A percentile compares a stretch with the other conserved stretches of the same genome.
Evolutionary conservation across 1,140 invertebrate genomes (phyloP).

Genomic region (Calliphora vicina): DNA sequence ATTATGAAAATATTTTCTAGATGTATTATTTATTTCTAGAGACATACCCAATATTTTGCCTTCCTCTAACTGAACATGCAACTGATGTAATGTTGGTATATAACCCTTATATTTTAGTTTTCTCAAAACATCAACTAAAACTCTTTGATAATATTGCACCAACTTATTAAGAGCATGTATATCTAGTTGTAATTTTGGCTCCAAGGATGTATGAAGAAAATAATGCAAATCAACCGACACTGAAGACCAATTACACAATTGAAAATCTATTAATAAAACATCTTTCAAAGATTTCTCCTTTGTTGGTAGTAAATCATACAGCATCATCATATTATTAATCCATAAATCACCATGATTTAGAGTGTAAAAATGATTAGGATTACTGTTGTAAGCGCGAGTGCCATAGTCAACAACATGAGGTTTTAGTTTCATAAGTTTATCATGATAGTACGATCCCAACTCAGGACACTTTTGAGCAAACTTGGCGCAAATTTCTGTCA

Average conservation of each 20-base stretch:
- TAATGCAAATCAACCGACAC: conserved; percentile 53
- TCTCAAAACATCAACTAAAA: conserved; percentile 40
- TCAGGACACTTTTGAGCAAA: conserved; percentile 36
- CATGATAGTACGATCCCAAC: conserved; percentile 42
- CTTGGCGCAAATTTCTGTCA: conserved; percentile 40
- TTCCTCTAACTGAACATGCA: conserved; percentile 46
- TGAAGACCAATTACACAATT: conserved; percentile 48
- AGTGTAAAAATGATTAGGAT: conserved; percentile 66
- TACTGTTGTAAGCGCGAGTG: conserved; percentile 54
- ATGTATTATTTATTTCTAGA: not conserved
- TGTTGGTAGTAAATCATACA: conserved; percentile 69
- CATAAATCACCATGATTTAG: conserved; percentile 71
- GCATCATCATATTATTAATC: conserved; percentile 71
- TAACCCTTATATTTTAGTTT: conserved; percentile 43
- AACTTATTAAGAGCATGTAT: conserved; percentile 42
- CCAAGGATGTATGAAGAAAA: conserved; percentile 52
- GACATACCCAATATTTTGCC: not conserved
- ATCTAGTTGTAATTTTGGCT: conserved; percentile 41
- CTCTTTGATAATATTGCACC: conserved; percentile 46
- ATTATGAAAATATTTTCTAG: no score
- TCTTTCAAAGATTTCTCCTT: conserved; percentile 72
- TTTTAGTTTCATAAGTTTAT: conserved; percentile 45
- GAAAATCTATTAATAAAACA: conserved; percentile 61
- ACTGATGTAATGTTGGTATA: conserved; percentile 47
- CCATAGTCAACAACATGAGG: conserved; percentile 49